Evolutionary conservation across 2,888 invertebrate species (phyloP), one percentile per base, ranked within the genome.

Genomic region (Subacronicta megacephala): DNA sequence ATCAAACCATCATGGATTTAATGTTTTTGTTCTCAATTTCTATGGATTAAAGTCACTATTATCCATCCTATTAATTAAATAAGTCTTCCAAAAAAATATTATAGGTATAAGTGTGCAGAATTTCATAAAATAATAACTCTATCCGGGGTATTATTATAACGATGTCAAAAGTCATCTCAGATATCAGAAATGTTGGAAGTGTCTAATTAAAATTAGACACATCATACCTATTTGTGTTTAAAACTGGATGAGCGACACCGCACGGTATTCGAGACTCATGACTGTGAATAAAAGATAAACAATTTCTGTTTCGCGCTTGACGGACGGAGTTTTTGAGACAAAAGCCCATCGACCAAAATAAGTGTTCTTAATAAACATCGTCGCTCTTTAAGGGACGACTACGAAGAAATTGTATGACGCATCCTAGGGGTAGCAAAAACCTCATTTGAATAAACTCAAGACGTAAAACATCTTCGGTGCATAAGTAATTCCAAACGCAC

Each of bases 361-460:
- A 41, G 71, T 71, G 44, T 60, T 59, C 54, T 53, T 54, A 45
- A 52, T 59, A 71, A 50, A 53, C 52, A 65, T 56, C 55, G 18
- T 31, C 40, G 54, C 41, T 65, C 38, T 49, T 42, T 16, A n/a
- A 65, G 45, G 52, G 42, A 41, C 15, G 56, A 17, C 49, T 72
- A 71, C 66, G 66, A 53, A 72, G 71, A 77, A 80, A 73, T 61
- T 54, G 57, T 54, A 66, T 81, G 84, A 83, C 78, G 74, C 83
- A 82, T 72, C 57, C 52, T 57, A 51, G 41, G 62, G 71, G 72
- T 75, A 79, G 82, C 78, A 85, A 85, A 84, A 85, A 87, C 60
- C 76, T 84, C 70, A 88, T 89, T 89, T 88, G 77, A 87, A 89
- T 89, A 84, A 68, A 62, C 75, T 66, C 68, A 75, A 72, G 77